Percentiles rank a stretch among this genome's conserved stretches.
Evolutionary conservation across 1,140 invertebrate genomes (phyloP).

Genomic region (Zaprionus lachaisei): DNA sequence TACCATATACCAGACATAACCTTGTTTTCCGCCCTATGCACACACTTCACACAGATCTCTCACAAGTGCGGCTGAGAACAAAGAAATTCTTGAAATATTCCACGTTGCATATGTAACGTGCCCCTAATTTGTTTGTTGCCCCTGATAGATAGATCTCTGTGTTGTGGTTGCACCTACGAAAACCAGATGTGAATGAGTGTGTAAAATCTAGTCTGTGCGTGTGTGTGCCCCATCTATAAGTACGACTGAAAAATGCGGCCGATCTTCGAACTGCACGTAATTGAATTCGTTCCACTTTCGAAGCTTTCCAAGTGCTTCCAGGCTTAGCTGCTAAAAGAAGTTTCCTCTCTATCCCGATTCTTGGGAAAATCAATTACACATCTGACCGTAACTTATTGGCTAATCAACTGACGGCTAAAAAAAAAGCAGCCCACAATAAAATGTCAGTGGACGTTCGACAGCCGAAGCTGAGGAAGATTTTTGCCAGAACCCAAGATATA

Average conservation of each 20-base stretch:
- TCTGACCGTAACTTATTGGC: constrained; percentile 39
- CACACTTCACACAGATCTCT: not conserved
- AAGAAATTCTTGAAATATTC: constrained; percentile 46
- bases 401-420: constrained; percentile 32
- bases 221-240: constrained; percentile 44
- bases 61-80: constrained; percentile 53
- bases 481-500: not conserved
- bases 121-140: constrained; percentile 32
- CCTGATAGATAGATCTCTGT: constrained; percentile 34
- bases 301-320: not conserved
- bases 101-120: constrained; percentile 22
- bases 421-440: constrained; percentile 22
- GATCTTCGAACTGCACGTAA: constrained; percentile 43
- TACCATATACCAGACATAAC: not conserved
- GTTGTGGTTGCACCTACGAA: constrained; percentile 50
- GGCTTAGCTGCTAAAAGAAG: not conserved
- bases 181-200: constrained; percentile 56
- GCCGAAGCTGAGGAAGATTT: constrained; percentile 4
- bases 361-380: constrained; percentile 44
- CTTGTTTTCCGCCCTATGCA: not conserved
- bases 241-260: constrained; percentile 33
- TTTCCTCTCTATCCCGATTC: not conserved
- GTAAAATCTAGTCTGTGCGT: not conserved
- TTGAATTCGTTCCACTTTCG: constrained; percentile 55
- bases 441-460: constrained; percentile 12